phyloP scores from a whole-genome alignment of 2,888 invertebrate genomes.

The Chaitophorus viminalis region DNA sequence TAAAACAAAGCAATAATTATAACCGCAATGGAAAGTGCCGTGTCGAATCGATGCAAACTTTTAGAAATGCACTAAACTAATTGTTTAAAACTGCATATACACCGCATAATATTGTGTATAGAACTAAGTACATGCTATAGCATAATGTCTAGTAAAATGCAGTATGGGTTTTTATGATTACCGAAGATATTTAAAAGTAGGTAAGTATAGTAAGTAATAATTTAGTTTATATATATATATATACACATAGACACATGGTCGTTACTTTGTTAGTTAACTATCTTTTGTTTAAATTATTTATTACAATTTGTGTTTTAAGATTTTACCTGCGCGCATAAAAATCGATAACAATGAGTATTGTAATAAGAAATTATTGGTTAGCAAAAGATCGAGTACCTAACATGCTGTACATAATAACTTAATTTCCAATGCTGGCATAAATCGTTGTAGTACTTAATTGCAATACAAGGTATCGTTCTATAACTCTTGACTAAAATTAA shows the following conservation, averaged over 20 bases:
- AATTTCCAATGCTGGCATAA: no score
- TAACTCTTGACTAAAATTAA: no score
- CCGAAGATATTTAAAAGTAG: not conserved
- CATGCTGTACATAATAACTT: no score
- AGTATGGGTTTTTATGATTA: not conserved
- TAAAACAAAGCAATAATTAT: slow-evolving; percentile 24
- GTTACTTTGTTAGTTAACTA: not conserved
- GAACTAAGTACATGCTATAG: not conserved
- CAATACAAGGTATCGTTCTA: no score
- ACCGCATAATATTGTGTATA: not conserved
- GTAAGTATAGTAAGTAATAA: not conserved
- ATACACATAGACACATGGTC: not conserved
- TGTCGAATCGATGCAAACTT: slow-evolving; percentile 56
- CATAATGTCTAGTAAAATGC: not conserved
- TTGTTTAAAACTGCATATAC: not conserved
- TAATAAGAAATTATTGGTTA: not conserved
- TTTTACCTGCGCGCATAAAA: not conserved
- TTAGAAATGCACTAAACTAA: slow-evolving; percentile 52
- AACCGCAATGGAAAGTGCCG: slow-evolving; percentile 50
- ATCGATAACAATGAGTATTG: not conserved
- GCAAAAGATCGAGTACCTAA: no score
- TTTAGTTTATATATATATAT: not conserved
- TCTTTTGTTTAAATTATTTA: not conserved
- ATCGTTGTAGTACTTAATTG: no score
- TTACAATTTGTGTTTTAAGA: not conserved